Conservation (phyloP, 1,140 invertebrate species). For the Drosophila albomicans region DNA sequence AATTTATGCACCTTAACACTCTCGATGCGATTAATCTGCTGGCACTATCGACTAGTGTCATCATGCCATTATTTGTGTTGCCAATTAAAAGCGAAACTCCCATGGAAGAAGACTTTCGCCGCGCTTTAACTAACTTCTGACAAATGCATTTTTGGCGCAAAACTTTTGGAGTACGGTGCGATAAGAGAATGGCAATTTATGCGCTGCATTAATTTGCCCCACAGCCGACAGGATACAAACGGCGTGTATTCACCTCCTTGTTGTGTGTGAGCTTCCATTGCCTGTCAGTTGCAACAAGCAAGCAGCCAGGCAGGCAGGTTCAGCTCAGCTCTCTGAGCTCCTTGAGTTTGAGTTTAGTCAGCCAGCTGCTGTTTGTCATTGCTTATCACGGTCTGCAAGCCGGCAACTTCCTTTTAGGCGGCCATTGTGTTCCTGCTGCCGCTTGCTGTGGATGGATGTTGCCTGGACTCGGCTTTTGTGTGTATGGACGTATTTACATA, state of each 20-base stretch:
- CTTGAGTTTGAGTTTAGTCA: constrained; percentile 6
- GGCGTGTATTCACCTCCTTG: constrained; percentile 18
- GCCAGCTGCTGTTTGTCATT: constrained; percentile 72
- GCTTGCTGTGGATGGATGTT: neutral
- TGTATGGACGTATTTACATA: constrained; percentile 49
- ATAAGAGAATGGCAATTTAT: constrained; percentile 57
- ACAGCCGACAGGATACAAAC: constrained; percentile 11
- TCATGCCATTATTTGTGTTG: constrained; percentile 20
- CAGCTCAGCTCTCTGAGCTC: constrained; percentile 2
- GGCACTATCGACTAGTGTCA: neutral
- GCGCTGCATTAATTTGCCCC: constrained; percentile 49
- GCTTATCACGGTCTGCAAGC: constrained; percentile 59
- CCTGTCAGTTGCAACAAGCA: constrained; percentile 24
- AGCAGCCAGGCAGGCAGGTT: neutral
- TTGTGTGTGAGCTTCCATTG: constrained; percentile 6
- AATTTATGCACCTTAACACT: neutral
- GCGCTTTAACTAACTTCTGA: constrained; percentile 36
- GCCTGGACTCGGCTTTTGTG: constrained; percentile 24
- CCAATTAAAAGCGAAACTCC: constrained; percentile 26
- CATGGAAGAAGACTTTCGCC: neutral
- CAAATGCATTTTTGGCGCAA: constrained; percentile 49
- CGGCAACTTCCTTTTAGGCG: constrained; percentile 39
- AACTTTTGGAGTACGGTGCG: constrained; percentile 17
- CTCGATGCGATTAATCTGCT: constrained; percentile 12
- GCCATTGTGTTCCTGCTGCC: constrained; percentile 46